A percentile compares a stretch with the other conserved stretches of the same genome.
phyloP scores from a whole-genome alignment of 2,797 vertebrate species.

The Dromococcyx pavoninus region DNA sequence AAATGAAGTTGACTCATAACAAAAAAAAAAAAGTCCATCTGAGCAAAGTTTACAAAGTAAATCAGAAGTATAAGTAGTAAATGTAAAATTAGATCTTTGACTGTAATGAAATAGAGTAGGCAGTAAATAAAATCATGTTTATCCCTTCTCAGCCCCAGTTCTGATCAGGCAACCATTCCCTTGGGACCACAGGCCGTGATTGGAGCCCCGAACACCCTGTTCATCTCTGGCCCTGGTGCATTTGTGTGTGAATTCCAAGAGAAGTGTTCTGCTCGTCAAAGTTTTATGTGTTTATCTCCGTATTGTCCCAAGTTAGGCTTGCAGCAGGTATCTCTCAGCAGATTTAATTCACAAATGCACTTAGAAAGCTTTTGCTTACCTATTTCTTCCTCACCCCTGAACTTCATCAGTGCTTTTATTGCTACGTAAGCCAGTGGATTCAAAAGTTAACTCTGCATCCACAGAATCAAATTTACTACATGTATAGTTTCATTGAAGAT shows the following conservation, averaged over 20 bases:
- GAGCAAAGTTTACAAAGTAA: background rate
- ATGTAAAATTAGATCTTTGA: background rate
- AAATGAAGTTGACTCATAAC: background rate
- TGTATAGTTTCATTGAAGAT: background rate
- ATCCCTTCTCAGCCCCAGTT: background rate
- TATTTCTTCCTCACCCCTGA: background rate
- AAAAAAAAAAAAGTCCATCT: background rate
- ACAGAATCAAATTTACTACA: background rate
- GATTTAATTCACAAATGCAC: background rate
- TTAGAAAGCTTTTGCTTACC: background rate
- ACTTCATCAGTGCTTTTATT: background rate
- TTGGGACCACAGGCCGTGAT: too few species aligned
- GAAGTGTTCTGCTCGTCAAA: accelerated
- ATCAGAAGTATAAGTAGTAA: background rate
- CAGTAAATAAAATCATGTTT: background rate
- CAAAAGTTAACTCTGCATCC: background rate
- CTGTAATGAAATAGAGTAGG: background rate
- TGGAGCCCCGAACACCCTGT: background rate
- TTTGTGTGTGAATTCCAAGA: background rate
- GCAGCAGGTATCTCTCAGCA: background rate
- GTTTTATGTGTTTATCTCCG: background rate
- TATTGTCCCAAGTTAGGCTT: background rate
- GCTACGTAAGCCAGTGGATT: background rate
- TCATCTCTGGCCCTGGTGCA: background rate
- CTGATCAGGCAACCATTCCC: too few species aligned